A percentile compares a stretch with the other conserved stretches of the same genome.
Evolutionary conservation across 2,888 invertebrate genomes (phyloP).

Genomic region (Pediacus dermestoides): DNA sequence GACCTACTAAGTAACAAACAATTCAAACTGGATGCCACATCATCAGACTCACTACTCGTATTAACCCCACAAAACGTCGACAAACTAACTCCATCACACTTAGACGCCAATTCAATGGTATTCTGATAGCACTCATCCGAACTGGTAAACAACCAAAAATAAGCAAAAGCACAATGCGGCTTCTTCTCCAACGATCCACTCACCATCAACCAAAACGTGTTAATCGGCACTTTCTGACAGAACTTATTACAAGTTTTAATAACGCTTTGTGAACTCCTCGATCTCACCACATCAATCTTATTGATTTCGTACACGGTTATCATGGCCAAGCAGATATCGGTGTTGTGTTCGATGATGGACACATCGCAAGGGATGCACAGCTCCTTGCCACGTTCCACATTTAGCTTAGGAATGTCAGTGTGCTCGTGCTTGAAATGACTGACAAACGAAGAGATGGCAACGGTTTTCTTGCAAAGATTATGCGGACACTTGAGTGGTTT

Average conservation of each 20-base stretch:
- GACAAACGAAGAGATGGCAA: conserved; percentile 40
- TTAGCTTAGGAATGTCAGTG: conserved; percentile 33
- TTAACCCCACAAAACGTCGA: conserved; percentile 41
- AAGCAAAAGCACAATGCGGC: conserved; percentile 28
- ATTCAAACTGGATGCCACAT: conserved; percentile 35
- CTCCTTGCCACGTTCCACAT: conserved; percentile 36
- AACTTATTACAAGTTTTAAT: conserved; percentile 37
- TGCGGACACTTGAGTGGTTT: conserved; percentile 41
- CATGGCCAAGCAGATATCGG: conserved; percentile 39
- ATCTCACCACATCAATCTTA: conserved; percentile 29
- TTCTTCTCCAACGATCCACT: conserved; percentile 36
- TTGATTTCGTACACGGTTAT: conserved; percentile 40
- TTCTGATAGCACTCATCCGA: conserved; percentile 37
- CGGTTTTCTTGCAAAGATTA: conserved; percentile 40
- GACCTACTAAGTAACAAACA: conserved; percentile 40
- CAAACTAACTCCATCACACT: conserved; percentile 34
- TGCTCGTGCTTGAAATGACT: conserved; percentile 46
- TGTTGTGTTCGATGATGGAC: conserved; percentile 32
- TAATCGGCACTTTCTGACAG: conserved; percentile 35
- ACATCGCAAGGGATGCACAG: conserved; percentile 35
- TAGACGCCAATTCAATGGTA: conserved; percentile 42
- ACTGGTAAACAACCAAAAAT: conserved; percentile 44
- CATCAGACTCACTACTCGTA: conserved; percentile 32
- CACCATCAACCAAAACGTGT: conserved; percentile 46
- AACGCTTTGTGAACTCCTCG: conserved; percentile 33